Percentiles rank a stretch among this genome's conserved stretches.
These are phyloP conservation scores for Hydrozoanthus gracilis DNA, from an alignment of 92 coral and sea anemone genomes.

Conservation along the genomic window DNA sequence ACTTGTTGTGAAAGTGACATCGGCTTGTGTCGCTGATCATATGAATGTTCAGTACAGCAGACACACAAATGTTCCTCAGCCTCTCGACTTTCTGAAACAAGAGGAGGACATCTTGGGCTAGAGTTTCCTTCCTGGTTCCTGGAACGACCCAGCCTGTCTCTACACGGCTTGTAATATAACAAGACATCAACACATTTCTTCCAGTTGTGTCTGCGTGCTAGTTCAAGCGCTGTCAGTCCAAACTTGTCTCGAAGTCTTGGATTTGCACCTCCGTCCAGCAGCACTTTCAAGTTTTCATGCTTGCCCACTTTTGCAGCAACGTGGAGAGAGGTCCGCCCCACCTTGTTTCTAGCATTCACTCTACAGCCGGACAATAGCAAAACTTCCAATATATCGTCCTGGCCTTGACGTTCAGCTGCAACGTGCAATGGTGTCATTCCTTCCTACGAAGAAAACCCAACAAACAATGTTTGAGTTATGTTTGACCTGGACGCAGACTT, in stretches of 20 bases:
- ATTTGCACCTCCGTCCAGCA: conserved; percentile 78
- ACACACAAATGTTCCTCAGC: conserved; percentile 32
- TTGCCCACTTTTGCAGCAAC: conserved; percentile 77
- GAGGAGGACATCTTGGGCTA: not conserved
- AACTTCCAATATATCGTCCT: conserved; percentile 44
- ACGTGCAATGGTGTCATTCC: conserved; percentile 89
- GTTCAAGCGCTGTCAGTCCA: conserved; percentile 78
- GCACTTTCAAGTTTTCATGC: conserved; percentile 53
- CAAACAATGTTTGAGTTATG: no score
- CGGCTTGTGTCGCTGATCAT: conserved; percentile 1
- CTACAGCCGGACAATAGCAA: conserved; percentile 55
- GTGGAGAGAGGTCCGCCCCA: conserved; percentile 86
- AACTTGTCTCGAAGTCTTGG: conserved; percentile 77
- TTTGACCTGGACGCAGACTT: no score
- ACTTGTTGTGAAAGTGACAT: conserved; percentile 20
- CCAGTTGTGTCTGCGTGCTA: conserved; percentile 65
- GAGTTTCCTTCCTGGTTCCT: not conserved
- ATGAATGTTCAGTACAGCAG: conserved; percentile 16
- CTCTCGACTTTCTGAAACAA: conserved; percentile 15
- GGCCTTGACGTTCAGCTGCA: conserved; percentile 58
- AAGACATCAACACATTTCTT: conserved; percentile 72
- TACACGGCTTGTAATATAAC: conserved; percentile 65
- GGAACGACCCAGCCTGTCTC: conserved; percentile 19
- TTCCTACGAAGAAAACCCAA: conserved; percentile 52
- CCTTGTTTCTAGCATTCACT: conserved; percentile 77